Conservation (phyloP, 37 sponge, comb jelly and placozoan genomes). For the Dysidea cf. avara region DNA sequence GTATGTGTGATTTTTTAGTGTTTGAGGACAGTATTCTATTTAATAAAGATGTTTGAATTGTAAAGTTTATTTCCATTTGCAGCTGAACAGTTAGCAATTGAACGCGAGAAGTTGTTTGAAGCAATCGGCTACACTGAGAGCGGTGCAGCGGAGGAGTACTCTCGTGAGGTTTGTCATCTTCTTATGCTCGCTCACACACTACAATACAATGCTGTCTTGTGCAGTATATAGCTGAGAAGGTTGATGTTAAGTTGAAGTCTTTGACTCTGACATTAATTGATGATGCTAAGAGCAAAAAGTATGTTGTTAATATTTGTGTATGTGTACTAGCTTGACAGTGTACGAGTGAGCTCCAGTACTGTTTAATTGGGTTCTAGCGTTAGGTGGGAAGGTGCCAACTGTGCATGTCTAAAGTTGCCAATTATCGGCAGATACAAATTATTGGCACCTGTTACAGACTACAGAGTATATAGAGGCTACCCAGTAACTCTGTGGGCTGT, state of each 20-base stretch:
- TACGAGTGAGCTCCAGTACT: no score
- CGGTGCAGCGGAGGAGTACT: constrained; percentile 30
- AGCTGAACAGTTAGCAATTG: constrained; percentile 36
- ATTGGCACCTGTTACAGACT: no score
- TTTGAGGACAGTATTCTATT: no score
- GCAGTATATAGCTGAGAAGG: constrained; percentile 63
- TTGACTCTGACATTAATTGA: constrained; percentile 40
- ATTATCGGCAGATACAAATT: no score
- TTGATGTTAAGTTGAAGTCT: constrained; percentile 27
- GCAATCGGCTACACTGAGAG: constrained; percentile 68
- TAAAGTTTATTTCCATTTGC: no score
- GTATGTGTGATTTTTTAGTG: no score
- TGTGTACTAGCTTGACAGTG: no score
- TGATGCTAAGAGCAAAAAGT: constrained; percentile 15
- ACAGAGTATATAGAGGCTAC: no score
- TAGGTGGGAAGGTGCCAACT: no score
- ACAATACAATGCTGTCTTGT: background rate
- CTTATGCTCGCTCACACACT: background rate
- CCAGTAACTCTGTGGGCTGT: no score
- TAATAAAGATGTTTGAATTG: no score
- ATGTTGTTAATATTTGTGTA: background rate
- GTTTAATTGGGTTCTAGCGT: background rate
- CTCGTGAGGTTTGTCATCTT: constrained; percentile 42
- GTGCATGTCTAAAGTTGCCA: no score
- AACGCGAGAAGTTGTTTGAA: constrained; percentile 36